Conservation (phyloP, 2,113 vertebrate species). For the Oxygymnocypris stewartii region DNA sequence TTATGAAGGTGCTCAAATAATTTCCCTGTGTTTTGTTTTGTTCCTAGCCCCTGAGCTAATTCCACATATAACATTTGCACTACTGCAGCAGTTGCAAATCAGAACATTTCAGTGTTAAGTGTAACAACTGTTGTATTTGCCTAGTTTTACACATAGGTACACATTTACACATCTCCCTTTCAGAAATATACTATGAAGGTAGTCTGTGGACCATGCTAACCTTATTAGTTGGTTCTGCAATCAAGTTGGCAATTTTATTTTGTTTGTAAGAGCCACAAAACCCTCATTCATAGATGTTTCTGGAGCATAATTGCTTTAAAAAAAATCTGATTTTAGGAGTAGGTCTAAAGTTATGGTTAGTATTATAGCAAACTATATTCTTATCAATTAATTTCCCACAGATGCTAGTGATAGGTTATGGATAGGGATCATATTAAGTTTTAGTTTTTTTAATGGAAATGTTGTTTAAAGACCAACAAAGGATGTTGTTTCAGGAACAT, state of each 20-base stretch:
- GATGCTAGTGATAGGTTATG: neutral
- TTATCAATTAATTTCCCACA: neutral
- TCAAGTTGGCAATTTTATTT: neutral
- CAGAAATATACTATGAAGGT: no score
- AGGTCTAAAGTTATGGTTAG: neutral
- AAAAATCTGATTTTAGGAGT: neutral
- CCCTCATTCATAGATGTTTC: neutral
- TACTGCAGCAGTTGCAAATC: neutral
- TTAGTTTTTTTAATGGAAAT: neutral
- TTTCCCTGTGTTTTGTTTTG: neutral
- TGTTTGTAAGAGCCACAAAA: neutral
- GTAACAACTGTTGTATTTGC: neutral
- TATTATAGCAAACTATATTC: neutral
- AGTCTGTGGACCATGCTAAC: no score
- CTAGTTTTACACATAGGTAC: neutral
- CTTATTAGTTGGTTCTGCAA: neutral
- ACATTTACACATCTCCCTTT: no score
- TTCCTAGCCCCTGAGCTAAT: neutral
- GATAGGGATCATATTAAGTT: neutral
- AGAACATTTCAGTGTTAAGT: neutral
- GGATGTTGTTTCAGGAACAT: neutral
- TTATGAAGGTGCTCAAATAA: neutral
- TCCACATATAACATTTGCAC: neutral
- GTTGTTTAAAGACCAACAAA: neutral
- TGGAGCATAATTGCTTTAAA: neutral